These are phyloP conservation scores for Turritopsis rubra DNA, from an alignment of 30 jellyfish, hydroid and myxozoan species.

Conservation along the genomic window DNA sequence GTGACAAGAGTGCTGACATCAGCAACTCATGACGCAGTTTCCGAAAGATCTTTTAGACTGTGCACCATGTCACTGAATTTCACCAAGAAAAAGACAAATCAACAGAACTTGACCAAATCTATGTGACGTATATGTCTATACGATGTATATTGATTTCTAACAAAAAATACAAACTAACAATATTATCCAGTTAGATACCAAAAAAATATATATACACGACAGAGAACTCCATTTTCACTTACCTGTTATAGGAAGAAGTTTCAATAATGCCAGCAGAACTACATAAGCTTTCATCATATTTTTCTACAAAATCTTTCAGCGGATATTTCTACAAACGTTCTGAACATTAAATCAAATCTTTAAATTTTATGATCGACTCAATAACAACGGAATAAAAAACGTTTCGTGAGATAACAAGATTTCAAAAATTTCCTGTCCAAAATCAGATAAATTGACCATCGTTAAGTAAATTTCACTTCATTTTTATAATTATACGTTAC, in stretches of 20 bases:
- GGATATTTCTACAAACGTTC: neutral
- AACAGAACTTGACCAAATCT: too few species aligned
- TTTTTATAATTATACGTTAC: neutral
- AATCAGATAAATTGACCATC: neutral
- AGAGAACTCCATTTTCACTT: too few species aligned
- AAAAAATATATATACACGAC: too few species aligned
- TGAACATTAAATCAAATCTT: neutral
- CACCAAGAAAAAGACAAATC: too few species aligned
- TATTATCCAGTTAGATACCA: too few species aligned
- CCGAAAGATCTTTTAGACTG: too few species aligned
- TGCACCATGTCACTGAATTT: too few species aligned
- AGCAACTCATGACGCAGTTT: neutral
- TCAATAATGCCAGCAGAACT: too few species aligned
- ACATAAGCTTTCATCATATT: neutral
- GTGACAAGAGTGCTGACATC: neutral
- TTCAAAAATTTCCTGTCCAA: neutral
- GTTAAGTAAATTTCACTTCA: neutral
- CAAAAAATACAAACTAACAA: too few species aligned
- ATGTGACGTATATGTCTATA: too few species aligned
- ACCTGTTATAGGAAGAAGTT: too few species aligned
- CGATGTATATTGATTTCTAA: too few species aligned
- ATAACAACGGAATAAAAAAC: neutral
- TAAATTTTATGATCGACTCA: neutral
- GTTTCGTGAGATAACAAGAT: neutral
- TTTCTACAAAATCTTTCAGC: neutral